phyloP scores from a whole-genome alignment of 1,140 invertebrate species.

The Meloidogyne chitwoodi region DNA sequence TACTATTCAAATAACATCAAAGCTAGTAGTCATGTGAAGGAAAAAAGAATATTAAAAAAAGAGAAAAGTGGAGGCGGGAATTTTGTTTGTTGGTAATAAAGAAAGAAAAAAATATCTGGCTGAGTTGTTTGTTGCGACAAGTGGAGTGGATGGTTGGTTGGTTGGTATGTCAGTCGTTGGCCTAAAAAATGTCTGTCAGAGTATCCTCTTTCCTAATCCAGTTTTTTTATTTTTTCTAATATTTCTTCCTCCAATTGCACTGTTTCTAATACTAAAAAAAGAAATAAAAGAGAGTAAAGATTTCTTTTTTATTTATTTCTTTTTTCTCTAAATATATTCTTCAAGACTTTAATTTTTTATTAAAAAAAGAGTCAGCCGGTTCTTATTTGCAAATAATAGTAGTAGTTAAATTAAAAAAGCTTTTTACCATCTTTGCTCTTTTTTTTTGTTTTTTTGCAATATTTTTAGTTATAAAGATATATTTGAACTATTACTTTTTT shows the following conservation, averaged over 20 bases:
- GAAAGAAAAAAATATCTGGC: neutral
- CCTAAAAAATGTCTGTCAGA: neutral
- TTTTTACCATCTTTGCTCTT: neutral
- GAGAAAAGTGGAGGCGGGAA: neutral
- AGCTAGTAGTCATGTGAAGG: neutral
- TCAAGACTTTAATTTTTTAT: neutral
- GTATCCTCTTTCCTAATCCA: neutral
- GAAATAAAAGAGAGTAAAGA: neutral
- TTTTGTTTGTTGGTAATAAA: neutral
- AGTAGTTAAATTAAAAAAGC: neutral
- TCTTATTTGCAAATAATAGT: neutral
- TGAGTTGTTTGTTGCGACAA: neutral
- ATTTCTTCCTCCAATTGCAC: neutral
- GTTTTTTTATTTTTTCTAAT: neutral
- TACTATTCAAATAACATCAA: neutral
- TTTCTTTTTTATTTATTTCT: neutral
- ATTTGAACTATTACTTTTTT: no score
- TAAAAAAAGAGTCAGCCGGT: neutral
- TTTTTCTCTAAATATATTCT: neutral
- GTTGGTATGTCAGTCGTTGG: neutral
- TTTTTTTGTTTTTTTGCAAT: neutral
- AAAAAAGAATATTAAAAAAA: neutral
- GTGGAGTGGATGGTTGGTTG: neutral
- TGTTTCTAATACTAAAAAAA: neutral
- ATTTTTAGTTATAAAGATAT: no score